phyloP scores from a whole-genome alignment of 2,113 vertebrate species.

The Todiramphus saurophagus region DNA sequence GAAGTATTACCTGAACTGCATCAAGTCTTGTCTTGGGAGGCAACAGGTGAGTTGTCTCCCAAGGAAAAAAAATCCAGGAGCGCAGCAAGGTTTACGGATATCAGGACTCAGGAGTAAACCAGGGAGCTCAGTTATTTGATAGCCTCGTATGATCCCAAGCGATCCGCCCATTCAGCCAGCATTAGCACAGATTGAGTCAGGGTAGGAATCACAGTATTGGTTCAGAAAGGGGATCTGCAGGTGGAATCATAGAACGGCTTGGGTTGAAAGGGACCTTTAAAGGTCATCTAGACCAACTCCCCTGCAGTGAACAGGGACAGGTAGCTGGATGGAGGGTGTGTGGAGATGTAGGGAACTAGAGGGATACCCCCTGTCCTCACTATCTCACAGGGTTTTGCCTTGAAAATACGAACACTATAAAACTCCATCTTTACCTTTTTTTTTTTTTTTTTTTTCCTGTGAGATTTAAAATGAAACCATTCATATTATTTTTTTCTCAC shows the following conservation, averaged over 20 bases:
- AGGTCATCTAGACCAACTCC: not conserved
- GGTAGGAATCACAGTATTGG: not conserved
- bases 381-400: not conserved
- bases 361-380: not conserved
- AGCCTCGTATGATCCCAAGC: fast-evolving
- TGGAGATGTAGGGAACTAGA: not conserved
- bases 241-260: not conserved
- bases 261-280: not conserved
- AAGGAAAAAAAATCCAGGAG: not conserved
- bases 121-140: not conserved
- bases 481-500: not conserved
- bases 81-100: not conserved
- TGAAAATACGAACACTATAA: not conserved
- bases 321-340: fast-evolving
- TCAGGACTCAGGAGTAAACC: not conserved
- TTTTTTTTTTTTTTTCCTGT: fast-evolving
- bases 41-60: not conserved
- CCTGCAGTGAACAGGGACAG: not conserved
- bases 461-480: not conserved
- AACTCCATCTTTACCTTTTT: not conserved
- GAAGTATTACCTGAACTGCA: not conserved
- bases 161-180: not conserved
- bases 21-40: not conserved
- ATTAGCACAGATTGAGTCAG: not conserved
- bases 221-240: not conserved